Percentiles rank a stretch among this genome's conserved stretches.
These are phyloP conservation scores for Microtus agrestis DNA, from an alignment of 2,797 vertebrate species.

Conservation along the genomic window DNA sequence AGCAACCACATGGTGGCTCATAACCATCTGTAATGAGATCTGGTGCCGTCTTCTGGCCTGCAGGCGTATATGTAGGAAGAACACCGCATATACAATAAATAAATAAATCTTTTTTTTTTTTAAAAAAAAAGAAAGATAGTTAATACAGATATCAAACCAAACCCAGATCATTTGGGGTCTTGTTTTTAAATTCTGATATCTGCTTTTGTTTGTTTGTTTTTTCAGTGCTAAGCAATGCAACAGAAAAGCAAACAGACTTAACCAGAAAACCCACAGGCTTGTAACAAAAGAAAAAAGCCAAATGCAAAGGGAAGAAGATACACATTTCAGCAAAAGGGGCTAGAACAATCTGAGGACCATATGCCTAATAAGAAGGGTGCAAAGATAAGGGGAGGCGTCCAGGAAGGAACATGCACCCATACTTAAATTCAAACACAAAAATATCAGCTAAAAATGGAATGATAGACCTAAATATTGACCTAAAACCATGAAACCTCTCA, in stretches of 20 bases:
- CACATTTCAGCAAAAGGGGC: not conserved
- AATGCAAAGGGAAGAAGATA: not conserved
- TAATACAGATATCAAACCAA: not conserved
- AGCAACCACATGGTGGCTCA: too few species aligned
- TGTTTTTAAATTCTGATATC: constrained; percentile 27
- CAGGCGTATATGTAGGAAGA: too few species aligned
- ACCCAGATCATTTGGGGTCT: not conserved
- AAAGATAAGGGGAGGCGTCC: not conserved
- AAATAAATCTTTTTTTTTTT: too few species aligned
- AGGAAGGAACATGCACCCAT: not conserved
- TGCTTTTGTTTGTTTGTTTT: not conserved
- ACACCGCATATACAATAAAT: too few species aligned
- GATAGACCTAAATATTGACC: not conserved
- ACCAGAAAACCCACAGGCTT: constrained; percentile 4
- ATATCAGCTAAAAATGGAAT: not conserved
- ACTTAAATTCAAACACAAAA: constrained; percentile 30
- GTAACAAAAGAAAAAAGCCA: constrained; percentile 4
- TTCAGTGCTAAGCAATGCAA: not conserved
- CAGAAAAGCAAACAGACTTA: not conserved
- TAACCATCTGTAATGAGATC: too few species aligned
- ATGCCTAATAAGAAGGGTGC: not conserved
- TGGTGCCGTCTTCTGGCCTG: too few species aligned
- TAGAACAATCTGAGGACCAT: not conserved
- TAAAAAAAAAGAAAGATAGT: not conserved
- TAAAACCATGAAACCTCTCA: not conserved